Conservation (phyloP, 2,113 vertebrate genomes). For the Eleginops maclovinus region DNA sequence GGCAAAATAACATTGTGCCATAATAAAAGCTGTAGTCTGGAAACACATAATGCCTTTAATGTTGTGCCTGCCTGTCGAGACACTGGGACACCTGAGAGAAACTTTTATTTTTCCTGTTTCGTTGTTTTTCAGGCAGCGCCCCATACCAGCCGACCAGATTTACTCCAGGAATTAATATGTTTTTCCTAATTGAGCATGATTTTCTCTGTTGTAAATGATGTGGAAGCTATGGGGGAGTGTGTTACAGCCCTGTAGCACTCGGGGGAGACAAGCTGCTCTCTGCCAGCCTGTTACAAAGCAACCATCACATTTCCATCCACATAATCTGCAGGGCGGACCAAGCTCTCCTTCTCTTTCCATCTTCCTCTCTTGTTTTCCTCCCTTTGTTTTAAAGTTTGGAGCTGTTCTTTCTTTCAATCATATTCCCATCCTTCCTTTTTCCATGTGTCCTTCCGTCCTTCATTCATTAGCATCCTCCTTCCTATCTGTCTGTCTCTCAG, state of each 20-base stretch:
- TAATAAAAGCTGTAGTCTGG: no score
- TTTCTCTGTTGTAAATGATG: conserved; percentile 43
- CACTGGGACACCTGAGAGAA: background rate
- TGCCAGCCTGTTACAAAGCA: conserved; percentile 36
- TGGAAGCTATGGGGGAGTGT: conserved; percentile 32
- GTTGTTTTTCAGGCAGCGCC: conserved; percentile 22
- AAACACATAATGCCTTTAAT: background rate
- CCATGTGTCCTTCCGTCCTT: background rate
- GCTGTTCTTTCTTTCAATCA: background rate
- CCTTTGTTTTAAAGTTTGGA: background rate
- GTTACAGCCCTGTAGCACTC: conserved; percentile 22
- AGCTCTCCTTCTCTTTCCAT: background rate
- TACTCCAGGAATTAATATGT: conserved; percentile 33
- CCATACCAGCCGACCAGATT: conserved; percentile 23
- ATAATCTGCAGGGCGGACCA: conserved; percentile 28
- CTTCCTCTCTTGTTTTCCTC: background rate
- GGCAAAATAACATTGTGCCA: background rate
- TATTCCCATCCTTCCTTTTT: background rate
- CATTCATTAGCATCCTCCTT: background rate
- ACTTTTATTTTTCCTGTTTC: background rate
- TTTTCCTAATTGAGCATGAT: conserved; percentile 70
- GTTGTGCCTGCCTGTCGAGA: background rate
- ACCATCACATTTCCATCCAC: conserved; percentile 67
- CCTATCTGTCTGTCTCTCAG: conserved; percentile 37
- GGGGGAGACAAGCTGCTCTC: conserved; percentile 3